Evolutionary conservation across 2,888 invertebrate genomes (phyloP).

Genomic region (Himalopsyche anomala): DNA sequence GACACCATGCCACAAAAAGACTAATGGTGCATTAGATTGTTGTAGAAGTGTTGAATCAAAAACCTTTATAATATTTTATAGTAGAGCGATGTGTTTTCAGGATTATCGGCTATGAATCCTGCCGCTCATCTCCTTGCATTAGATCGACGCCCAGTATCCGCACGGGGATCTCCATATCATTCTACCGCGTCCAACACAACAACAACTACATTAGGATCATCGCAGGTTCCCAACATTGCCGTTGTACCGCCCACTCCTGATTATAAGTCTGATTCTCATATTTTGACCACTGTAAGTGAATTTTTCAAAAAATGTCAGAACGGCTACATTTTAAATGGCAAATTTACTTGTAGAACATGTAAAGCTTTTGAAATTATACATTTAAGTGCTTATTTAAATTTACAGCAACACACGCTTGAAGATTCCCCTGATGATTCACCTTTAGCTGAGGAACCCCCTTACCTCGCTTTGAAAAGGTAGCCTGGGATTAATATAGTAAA

Average conservation of each 20-base stretch:
- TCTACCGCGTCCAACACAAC: conserved; percentile 50
- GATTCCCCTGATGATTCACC: conserved; percentile 84
- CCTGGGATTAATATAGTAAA: conserved; percentile 53
- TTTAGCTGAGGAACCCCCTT: conserved; percentile 84
- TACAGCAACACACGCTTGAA: conserved; percentile 77
- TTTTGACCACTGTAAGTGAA: conserved; percentile 54
- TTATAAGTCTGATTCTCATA: conserved; percentile 68
- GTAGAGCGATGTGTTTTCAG: conserved; percentile 63
- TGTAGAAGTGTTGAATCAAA: too few species aligned
- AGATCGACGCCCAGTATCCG: conserved; percentile 68
- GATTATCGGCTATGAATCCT: conserved; percentile 79
- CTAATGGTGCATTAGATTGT: too few species aligned
- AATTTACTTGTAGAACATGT: background rate
- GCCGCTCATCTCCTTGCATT: conserved; percentile 79
- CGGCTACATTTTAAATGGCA: background rate
- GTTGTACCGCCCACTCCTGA: conserved; percentile 87
- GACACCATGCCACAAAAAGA: too few species aligned
- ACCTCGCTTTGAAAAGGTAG: conserved; percentile 81
- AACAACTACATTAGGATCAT: conserved; percentile 45
- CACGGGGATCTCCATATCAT: conserved; percentile 43
- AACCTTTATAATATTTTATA: too few species aligned
- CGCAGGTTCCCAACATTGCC: conserved; percentile 81
- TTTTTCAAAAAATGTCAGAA: background rate
- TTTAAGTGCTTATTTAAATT: conserved; percentile 53
- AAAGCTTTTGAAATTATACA: background rate